These are phyloP conservation scores for Noctua janthina DNA, from an alignment of 2,888 invertebrate genomes.

Conservation along the genomic window DNA sequence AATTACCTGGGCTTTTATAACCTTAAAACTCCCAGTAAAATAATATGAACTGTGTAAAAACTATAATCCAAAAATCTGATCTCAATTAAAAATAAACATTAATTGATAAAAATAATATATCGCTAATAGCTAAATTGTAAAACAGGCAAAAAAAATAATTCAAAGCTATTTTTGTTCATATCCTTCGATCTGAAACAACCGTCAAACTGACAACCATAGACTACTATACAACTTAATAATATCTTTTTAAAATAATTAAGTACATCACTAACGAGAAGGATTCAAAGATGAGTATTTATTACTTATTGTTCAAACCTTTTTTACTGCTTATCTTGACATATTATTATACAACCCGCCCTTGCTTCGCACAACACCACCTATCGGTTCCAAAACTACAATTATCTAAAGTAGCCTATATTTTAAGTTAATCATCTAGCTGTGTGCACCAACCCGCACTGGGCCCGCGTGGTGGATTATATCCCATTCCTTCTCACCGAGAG, in stretches of 20 bases:
- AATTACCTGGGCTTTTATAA: background rate
- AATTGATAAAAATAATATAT: background rate
- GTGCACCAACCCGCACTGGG: too few species aligned
- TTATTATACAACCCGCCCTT: too few species aligned
- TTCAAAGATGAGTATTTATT: background rate
- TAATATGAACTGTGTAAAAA: too few species aligned
- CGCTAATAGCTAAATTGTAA: background rate
- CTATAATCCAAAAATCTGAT: background rate
- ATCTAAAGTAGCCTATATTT: too few species aligned
- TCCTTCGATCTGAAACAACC: background rate
- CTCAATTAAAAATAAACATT: background rate
- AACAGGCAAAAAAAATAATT: background rate
- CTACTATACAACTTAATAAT: too few species aligned
- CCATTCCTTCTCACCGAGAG: too few species aligned
- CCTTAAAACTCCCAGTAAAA: background rate
- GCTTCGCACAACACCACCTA: too few species aligned
- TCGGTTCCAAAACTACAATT: too few species aligned
- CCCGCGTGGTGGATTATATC: too few species aligned
- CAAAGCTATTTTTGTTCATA: conserved; percentile 28
- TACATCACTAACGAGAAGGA: background rate
- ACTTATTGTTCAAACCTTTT: background rate
- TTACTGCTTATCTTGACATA: background rate
- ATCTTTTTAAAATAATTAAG: background rate
- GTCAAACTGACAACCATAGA: conserved; percentile 28
- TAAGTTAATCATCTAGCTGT: too few species aligned